Base-by-base conservation (phyloP, 2,888 invertebrate genomes). In the Melinaea menophilus region DNA sequence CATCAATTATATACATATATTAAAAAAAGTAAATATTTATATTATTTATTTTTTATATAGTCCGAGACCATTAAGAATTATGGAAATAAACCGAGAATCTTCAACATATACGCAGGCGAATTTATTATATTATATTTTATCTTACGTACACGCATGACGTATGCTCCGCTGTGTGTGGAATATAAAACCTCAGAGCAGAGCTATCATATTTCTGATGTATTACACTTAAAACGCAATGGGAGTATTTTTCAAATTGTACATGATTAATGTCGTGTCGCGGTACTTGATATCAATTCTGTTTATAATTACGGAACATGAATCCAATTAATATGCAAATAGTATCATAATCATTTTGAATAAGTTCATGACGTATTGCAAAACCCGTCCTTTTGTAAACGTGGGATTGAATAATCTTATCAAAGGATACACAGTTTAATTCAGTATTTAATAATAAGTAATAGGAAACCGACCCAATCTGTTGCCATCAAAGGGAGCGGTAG, bases 171-270 rank as follows among this genome's bases (percentile, higher is more conserved):
- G 54, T 51, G 56, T 46, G 41, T 51, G 56, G 56, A 51, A 56
- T 56, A 63, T 59, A 63, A 63, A 63, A 63, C 59, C 63, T 22
- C 22, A 35, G 34, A 57, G 46, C 58, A 55, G 58, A 58, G 46
- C 55, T 54, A 62, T 56, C 56, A 22, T 22, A 56, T 48, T 31
- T 37, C 55, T 58, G 65, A 62, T 67, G 62, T 65, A 62, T 64
- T 64, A 64, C 60, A 62, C 67, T 62, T 60, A 62, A 65, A 65
- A 67, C 59, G 60, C 65, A 65, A 67, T 65, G 64, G 67, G 48
- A 54, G 35, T 58, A 60, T 67, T 59, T 62, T 59, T 64, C 34
- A 62, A 59, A 62, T 62, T 58, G 41, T 55, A 37, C 51, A 33
- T 63, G 55, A 11, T 22, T 59, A 22, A 22, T 22, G 22, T 22